Evolutionary conservation across 2,888 invertebrate species (phyloP), one percentile per base, ranked within the genome.

Genomic region (Aromia moschata): DNA sequence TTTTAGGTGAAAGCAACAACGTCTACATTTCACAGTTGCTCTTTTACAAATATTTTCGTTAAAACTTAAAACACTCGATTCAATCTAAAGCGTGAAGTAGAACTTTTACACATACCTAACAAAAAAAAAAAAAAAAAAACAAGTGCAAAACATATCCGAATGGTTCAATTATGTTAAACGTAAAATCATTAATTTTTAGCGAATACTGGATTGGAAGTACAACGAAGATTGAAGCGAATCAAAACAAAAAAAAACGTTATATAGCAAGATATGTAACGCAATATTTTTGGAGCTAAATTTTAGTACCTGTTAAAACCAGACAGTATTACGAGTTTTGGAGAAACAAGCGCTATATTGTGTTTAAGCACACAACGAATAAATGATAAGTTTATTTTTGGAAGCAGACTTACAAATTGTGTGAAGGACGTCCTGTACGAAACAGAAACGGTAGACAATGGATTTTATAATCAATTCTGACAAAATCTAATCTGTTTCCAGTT

Each of bases 291-390:
- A 15, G 25, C 25, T 25, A 7, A 11, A 18, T 12, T 20, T 20
- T 17, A 20, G 17, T 43, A 43, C 5, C 20, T 20, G 20, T 17
- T 43, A 43, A 11, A 20, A 20, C 41, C 17, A 43, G 41, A 18
- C 17, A 43, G 11, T 20, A 16, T 43, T 43, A 12, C 5, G 11
- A 1, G 20, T 17, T 43, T 11, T 12, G 10, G 5, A 20, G 20
- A 43, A 43, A 43, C 18, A 43, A 18, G 41, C 17, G 17, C 20
- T 1, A 10, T 15, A 40, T 16, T 9, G 16, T 40, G 14, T 40
- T 16, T 16, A 43, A 2, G 17, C 1, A 40, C 5, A 4, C n/a
- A 40, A 1, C 20, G 41, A 11, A 20, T 43, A 20, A n/a, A 43
- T 43, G 41, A 20, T 43, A 3, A 43, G 10, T 14, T 12, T 1